These are phyloP conservation scores for Procavia capensis DNA, from an alignment of 2,113 vertebrate genomes.

Conservation along the genomic window DNA sequence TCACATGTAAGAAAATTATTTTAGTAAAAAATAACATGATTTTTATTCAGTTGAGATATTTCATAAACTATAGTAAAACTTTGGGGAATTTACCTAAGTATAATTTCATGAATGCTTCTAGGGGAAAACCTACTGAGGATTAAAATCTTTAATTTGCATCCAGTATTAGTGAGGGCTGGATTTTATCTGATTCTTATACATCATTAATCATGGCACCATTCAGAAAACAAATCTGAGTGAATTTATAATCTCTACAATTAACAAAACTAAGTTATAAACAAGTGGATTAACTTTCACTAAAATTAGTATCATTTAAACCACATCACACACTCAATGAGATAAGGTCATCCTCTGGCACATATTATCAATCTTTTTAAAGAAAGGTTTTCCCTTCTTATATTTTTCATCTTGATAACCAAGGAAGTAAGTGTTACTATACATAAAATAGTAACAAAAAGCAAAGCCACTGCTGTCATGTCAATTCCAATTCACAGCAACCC, in stretches of 20 bases:
- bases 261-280: conserved; percentile 7
- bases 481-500: no score
- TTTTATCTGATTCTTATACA: conserved; percentile 11
- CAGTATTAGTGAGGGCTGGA: background rate
- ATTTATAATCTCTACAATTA: conserved; percentile 38
- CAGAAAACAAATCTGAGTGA: conserved; percentile 27
- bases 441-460: conserved; percentile 39
- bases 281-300: background rate
- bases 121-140: background rate
- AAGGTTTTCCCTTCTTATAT: background rate
- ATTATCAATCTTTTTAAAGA: background rate
- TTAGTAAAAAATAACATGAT: conserved; percentile 42
- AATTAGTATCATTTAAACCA: background rate
- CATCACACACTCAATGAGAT: background rate
- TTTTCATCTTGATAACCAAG: conserved; percentile 39
- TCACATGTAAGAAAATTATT: conserved; percentile 50
- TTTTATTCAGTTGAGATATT: conserved; percentile 40
- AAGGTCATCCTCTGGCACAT: background rate
- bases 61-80: conserved; percentile 45
- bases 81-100: conserved; percentile 43
- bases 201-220: background rate
- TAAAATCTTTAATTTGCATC: conserved; percentile 18
- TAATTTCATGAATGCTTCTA: conserved; percentile 38
- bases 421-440: background rate
- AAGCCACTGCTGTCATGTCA: no score